Conservation (phyloP, 2,888 invertebrate genomes). For the Alviniconcha strummeri region DNA sequence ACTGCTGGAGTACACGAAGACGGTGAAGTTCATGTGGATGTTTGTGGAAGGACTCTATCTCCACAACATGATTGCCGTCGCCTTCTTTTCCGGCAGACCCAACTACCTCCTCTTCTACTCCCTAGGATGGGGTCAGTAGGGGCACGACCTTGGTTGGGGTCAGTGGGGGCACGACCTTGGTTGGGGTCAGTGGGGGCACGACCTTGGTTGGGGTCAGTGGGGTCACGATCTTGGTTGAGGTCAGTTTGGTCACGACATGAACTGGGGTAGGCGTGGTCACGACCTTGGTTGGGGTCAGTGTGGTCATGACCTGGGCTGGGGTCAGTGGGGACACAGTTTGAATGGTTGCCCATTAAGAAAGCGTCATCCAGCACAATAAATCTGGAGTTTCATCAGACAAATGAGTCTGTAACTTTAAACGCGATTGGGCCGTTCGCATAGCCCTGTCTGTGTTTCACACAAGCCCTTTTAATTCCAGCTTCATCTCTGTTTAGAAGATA, state of each 20-base stretch:
- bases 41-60: constrained; percentile 94
- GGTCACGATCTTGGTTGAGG: background rate
- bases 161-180: no score
- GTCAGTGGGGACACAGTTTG: background rate
- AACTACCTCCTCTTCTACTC: constrained; percentile 70
- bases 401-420: no score
- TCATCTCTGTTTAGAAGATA: no score
- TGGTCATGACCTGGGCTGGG: background rate
- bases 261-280: no score
- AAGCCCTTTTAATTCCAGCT: no score
- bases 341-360: no score
- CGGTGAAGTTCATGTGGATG: constrained; percentile 98
- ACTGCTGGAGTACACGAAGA: constrained; percentile 89
- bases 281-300: no score
- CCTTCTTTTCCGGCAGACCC: constrained; percentile 75
- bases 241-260: background rate
- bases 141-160: no score
- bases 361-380: no score
- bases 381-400: no score
- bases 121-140: constrained; percentile 74
- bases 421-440: no score
- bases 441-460: no score
- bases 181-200: background rate
- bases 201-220: background rate
- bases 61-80: constrained; percentile 84